Evolutionary conservation across 2,888 invertebrate species (phyloP).

Genomic region (Cryptops parisi): DNA sequence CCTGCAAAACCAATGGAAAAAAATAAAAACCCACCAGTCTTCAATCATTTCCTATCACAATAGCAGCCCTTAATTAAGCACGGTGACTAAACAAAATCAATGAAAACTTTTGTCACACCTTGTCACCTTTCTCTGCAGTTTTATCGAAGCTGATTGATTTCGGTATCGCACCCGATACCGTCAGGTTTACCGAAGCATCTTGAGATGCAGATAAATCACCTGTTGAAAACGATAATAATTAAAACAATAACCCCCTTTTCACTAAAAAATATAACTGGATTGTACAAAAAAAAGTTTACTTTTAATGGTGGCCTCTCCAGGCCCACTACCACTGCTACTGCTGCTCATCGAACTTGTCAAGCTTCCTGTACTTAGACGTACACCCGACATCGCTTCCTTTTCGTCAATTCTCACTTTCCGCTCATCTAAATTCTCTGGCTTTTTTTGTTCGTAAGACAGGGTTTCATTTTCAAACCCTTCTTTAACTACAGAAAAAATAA

Average conservation of each 20-base stretch:
- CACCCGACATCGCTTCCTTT: not conserved
- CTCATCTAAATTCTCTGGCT: no score
- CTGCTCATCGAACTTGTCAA: constrained; percentile 38
- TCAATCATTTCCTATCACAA: no score
- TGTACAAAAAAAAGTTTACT: not conserved
- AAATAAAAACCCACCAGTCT: no score
- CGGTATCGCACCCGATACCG: constrained; percentile 55
- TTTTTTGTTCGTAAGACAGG: no score
- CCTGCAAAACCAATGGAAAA: constrained; percentile 8
- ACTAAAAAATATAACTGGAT: not conserved
- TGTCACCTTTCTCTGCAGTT: constrained; percentile 64
- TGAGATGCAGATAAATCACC: not conserved
- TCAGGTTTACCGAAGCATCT: constrained; percentile 6
- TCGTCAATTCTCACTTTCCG: no score
- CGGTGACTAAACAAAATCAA: no score
- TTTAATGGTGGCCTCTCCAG: not conserved
- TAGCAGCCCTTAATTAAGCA: no score
- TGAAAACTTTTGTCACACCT: constrained; percentile 28
- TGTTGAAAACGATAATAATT: not conserved
- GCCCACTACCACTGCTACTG: constrained; percentile 14
- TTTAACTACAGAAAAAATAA: no score
- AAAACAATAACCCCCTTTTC: not conserved
- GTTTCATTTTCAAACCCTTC: no score
- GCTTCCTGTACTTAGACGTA: constrained; percentile 40
- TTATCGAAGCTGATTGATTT: constrained; percentile 86